Base-by-base conservation (phyloP, 2,113 vertebrate species). In the Poeciliopsis occidentalis region DNA sequence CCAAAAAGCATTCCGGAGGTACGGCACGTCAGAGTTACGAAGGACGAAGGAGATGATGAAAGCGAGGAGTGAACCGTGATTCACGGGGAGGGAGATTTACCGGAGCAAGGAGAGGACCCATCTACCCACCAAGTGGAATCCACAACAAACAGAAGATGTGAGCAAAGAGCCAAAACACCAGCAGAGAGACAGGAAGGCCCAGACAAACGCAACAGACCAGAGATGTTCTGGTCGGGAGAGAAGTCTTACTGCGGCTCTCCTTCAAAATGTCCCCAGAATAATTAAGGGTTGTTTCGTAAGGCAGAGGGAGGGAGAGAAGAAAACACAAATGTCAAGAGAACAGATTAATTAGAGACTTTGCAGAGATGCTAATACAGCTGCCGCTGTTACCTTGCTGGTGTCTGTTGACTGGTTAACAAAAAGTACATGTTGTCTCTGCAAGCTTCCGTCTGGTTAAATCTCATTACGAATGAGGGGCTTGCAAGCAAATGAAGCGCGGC, bases 191-290 rank as follows among this genome's bases (percentile, higher is more conserved):
- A 54, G 71, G 32, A n/a, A 70, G 78, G 10, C 10, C 71, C 80
- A 84, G 81, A 82, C 81, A 83, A 83, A 88, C 83, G 86, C 85
- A 72, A 83, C 78, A 88, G 83, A 85, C 83, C 80, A 80, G 69
- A 86, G 44, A 47, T 47, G 15, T 47, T 87, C 73, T 72, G 60
- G 81, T 81, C 79, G 84, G 78, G 70, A 65, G 65, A 67, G 67
- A 75, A 67, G 66, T 69, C 81, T 67, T 29, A 62, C 44, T 57
- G 66, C 67, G 34, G 44, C 63, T 68, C 69, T 64, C 69, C n/a
- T 7, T n/a, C 8, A n/a, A 57, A 57, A 54, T n/a, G 19, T 54
- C 10, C 22, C 51, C 51, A 8, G 3, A n/a, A 24, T 24, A 57
- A 24, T 22, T 22, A 10, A 57, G 4, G 8, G 51, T n/a, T n/a